phyloP scores from a whole-genome alignment of 2,113 vertebrate genomes.

The Sphyrna mokarran region DNA sequence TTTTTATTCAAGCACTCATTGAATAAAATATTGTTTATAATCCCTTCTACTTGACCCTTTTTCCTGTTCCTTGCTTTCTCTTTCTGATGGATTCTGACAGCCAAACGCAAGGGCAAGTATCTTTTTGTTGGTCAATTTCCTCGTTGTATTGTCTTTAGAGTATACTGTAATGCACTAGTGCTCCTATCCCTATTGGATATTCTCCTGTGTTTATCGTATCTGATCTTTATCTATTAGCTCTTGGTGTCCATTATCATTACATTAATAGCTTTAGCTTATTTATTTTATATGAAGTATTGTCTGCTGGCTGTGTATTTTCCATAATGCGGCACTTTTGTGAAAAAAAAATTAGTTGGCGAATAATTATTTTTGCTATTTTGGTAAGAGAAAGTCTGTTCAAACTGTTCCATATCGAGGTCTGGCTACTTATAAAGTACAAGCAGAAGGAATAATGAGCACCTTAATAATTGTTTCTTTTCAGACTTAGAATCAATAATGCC shows the following conservation, averaged over 20 bases:
- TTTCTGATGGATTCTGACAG: conserved; percentile 66
- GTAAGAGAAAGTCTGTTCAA: background rate
- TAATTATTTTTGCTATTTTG: conserved; percentile 14
- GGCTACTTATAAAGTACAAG: background rate
- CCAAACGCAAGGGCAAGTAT: conserved; percentile 83
- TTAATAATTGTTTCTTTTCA: conserved; percentile 53
- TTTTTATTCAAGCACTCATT: conserved; percentile 75
- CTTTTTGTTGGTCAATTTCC: conserved; percentile 62
- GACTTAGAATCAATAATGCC: conserved; percentile 73
- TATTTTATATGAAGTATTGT: background rate
- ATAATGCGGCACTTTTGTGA: conserved; percentile 13
- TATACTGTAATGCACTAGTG: conserved; percentile 38
- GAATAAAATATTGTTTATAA: conserved; percentile 77
- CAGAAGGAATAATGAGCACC: conserved; percentile 30
- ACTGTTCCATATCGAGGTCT: conserved; percentile 29
- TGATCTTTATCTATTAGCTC: conserved; percentile 26
- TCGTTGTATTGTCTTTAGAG: conserved; percentile 47
- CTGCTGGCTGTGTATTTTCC: conserved; percentile 16
- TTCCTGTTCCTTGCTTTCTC: conserved; percentile 72
- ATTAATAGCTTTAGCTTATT: conserved; percentile 34
- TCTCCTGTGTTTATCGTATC: conserved; percentile 52
- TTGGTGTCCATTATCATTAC: conserved; percentile 35
- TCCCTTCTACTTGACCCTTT: conserved; percentile 69
- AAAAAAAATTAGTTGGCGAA: conserved; percentile 1
- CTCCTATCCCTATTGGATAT: conserved; percentile 54